Evolutionary conservation across 30 jellyfish, hydroid and myxozoan genomes (phyloP).

Genomic region (Clytia hemisphaerica): DNA sequence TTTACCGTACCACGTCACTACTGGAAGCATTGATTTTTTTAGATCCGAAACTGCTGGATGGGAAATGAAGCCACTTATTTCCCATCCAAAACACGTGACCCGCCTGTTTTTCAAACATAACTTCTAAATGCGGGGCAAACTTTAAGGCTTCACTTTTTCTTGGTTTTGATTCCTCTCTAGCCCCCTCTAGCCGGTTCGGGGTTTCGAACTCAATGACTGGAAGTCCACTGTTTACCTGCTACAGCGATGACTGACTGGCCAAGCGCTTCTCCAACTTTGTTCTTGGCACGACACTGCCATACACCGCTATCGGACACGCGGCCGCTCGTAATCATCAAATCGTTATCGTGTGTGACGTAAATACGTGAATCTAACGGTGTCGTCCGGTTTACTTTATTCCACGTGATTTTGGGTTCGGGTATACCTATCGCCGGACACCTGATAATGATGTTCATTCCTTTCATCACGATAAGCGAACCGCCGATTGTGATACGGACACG

Average conservation of each 20-base stretch:
- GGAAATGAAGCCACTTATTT: too few species aligned
- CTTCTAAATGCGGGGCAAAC: background rate
- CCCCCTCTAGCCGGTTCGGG: too few species aligned
- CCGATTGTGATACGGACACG: constrained; percentile 40
- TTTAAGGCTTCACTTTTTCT: too few species aligned
- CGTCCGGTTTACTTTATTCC: constrained; percentile 46
- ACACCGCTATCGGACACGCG: constrained; percentile 43
- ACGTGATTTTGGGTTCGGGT: constrained; percentile 38
- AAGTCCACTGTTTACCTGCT: constrained; percentile 29
- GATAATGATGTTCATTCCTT: constrained; percentile 31
- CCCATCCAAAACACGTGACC: too few species aligned
- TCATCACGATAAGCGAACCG: constrained; percentile 35
- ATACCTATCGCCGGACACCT: constrained; percentile 51
- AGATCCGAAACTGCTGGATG: too few species aligned
- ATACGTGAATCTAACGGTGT: constrained; percentile 56
- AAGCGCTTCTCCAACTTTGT: constrained; percentile 37
- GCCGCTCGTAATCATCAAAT: constrained; percentile 21
- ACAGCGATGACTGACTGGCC: constrained; percentile 14
- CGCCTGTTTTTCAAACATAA: background rate
- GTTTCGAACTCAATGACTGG: too few species aligned
- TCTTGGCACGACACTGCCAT: constrained; percentile 41
- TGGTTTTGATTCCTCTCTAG: too few species aligned
- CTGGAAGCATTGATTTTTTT: background rate
- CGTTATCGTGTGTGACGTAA: constrained; percentile 33
- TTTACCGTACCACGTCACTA: background rate